Conservation (phyloP, 2,888 invertebrate genomes). For the Allolobophora icterica region DNA sequence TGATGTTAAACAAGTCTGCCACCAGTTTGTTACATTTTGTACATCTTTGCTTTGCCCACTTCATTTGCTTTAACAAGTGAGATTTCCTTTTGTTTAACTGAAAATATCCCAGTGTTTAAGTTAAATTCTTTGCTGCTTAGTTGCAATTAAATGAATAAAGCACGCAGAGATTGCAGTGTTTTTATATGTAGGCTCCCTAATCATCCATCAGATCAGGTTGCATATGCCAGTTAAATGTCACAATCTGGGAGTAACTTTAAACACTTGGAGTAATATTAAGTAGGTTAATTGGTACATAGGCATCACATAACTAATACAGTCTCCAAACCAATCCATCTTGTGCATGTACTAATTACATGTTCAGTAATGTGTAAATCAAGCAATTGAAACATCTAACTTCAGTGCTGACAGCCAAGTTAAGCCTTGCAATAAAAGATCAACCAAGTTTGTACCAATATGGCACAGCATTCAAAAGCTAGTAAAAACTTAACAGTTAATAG, state of each 20-base stretch:
- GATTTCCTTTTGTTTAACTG: background rate
- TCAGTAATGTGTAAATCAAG: background rate
- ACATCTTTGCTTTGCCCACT: background rate
- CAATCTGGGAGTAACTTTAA: too few species aligned
- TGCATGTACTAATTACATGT: background rate
- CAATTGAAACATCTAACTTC: background rate
- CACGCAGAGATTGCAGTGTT: background rate
- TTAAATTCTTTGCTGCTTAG: background rate
- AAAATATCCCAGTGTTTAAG: background rate
- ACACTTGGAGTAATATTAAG: too few species aligned
- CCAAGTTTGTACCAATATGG: background rate
- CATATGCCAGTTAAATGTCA: background rate
- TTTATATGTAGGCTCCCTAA: background rate
- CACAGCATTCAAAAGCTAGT: background rate
- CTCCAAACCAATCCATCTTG: too few species aligned
- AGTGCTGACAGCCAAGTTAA: background rate
- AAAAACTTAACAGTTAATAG: background rate
- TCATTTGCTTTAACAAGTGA: background rate
- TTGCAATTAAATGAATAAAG: constrained; percentile 2
- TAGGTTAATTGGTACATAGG: too few species aligned
- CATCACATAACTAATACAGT: too few species aligned
- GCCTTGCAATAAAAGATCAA: background rate
- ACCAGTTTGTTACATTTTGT: background rate
- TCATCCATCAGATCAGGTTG: background rate
- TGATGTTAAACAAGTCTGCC: background rate